Evolutionary conservation across 2,797 vertebrate species (phyloP), one percentile per base, ranked within the genome.

Genomic region (Artibeus jamaicensis): DNA sequence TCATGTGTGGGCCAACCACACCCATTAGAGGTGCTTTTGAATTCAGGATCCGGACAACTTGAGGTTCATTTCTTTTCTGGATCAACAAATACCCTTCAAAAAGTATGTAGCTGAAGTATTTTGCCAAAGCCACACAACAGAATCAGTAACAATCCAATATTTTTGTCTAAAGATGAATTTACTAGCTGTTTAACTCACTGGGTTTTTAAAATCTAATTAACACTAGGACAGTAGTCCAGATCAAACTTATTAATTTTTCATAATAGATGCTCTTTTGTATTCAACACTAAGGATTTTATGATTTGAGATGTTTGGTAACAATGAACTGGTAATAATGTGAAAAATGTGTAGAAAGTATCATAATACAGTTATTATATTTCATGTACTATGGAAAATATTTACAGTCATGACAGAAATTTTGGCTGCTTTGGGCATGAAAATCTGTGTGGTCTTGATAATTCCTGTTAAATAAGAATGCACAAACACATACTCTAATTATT

Each of bases 161-260:
- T 71, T 86, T 92, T 95, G 46, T 68, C 19, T 46, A 59, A 29
- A 9, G 19, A 73, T 92, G 91, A 83, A 76, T 76, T 94, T 76
- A 82, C 76, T 50, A 65, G 32, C 34, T 93, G 18, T 37, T 71
- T 93, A 94, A 92, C 29, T 87, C 26, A 46, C 0, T 32, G 24
- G 12, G 9, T 46, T 92, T 26, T 89, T 92, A 53, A 73, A 84
- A 70, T 55, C 39, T 65, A 84, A 32, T 77, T 62, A 93, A 82
- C 67, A 74, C 12, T 39, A 50, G 78, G 37, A 50, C 9, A 79
- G 32, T 65, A 77, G 4, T 59, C 37, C 86, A 37, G 42, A 79
- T 85, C 21, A 86, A 79, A 76, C 22, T 82, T 93, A 87, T 22
- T 87, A 46, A 39, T 55, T 94, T 96, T 96, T 93, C 37, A 92